Percentiles rank a stretch among this genome's conserved stretches.
Evolutionary conservation across 2,113 vertebrate species (phyloP).

Genomic region (Takifugu flavidus): DNA sequence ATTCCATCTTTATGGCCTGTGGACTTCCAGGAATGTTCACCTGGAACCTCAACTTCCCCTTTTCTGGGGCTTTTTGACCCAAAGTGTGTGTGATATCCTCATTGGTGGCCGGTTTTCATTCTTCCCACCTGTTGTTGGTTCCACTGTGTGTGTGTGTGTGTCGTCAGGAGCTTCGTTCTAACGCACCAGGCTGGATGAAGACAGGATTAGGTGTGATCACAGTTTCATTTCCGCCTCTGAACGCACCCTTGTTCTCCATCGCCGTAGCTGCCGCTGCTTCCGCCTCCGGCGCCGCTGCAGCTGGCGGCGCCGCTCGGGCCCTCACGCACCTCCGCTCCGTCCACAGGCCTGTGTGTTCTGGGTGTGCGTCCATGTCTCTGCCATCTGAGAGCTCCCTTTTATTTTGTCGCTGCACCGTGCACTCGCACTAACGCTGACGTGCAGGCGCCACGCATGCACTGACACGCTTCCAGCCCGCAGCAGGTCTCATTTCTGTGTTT

Average conservation of each 20-base stretch:
- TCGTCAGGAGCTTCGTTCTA: not conserved
- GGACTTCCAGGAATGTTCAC: too few relatives aligned
- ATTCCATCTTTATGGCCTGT: too few relatives aligned
- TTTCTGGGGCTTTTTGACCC: too few relatives aligned
- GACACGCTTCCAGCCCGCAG: slow-evolving; percentile 21
- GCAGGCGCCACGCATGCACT: slow-evolving; percentile 33
- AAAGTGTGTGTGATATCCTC: too few relatives aligned
- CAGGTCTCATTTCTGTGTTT: slow-evolving; percentile 23
- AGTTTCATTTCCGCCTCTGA: not conserved
- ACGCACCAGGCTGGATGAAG: not conserved
- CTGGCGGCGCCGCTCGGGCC: too few relatives aligned
- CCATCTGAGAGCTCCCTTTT: slow-evolving; percentile 13
- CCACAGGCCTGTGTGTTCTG: not conserved
- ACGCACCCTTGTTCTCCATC: not conserved
- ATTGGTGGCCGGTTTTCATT: too few relatives aligned
- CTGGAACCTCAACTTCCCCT: too few relatives aligned
- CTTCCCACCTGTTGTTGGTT: too few relatives aligned
- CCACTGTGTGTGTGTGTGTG: too few relatives aligned
- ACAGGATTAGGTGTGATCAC: slow-evolving; percentile 36
- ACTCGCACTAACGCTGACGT: not conserved
- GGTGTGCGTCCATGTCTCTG: slow-evolving; percentile 11
- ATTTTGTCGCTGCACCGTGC: not conserved
- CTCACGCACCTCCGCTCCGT: too few relatives aligned
- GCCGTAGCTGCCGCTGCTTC: not conserved
- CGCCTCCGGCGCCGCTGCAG: too few relatives aligned